phyloP scores from a whole-genome alignment of 2,888 invertebrate genomes.

The Crematogaster levior region DNA sequence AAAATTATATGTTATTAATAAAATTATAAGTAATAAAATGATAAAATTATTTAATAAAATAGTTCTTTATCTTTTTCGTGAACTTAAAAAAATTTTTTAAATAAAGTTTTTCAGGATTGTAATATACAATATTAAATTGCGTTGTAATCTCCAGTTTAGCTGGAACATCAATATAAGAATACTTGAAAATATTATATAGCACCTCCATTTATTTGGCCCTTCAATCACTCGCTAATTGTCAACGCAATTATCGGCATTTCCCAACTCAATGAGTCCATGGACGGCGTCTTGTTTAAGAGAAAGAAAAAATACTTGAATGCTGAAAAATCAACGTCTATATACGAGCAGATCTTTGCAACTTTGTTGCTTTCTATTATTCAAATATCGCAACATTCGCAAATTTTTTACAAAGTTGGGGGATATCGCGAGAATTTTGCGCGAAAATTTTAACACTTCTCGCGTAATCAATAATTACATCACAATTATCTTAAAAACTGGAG shows the following conservation, averaged over 20 bases:
- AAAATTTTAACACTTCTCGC: neutral
- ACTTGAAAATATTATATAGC: neutral
- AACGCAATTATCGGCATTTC: constrained; percentile 59
- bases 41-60: neutral
- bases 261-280: constrained; percentile 62
- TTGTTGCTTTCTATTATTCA: constrained; percentile 8
- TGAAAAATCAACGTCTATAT: neutral
- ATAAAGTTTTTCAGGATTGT: neutral
- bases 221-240: constrained; percentile 41
- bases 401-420: neutral
- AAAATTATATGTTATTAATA: neutral
- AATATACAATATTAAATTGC: neutral
- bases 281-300: constrained; percentile 66
- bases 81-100: neutral
- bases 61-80: neutral
- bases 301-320: constrained; percentile 17
- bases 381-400: neutral
- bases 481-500: neutral
- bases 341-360: neutral
- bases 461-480: constrained; percentile 19
- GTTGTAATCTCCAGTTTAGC: neutral
- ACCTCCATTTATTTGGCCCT: constrained; percentile 14
- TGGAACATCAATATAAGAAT: neutral
- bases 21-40: neutral
- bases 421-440: neutral